phyloP scores from a whole-genome alignment of 2,888 invertebrate species.

The Volucella zonaria region DNA sequence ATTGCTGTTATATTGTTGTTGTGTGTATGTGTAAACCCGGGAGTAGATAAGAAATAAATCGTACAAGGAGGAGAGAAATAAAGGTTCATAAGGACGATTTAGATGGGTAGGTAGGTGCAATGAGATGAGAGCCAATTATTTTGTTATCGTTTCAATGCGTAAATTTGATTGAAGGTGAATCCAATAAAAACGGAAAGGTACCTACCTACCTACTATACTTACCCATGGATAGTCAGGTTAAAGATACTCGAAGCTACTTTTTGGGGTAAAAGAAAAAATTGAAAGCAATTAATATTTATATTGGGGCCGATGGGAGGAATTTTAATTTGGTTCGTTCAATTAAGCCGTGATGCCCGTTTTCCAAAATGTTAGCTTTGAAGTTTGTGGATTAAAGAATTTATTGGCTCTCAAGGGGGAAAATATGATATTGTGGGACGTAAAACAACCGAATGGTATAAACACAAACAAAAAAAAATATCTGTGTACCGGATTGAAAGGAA shows the following conservation, averaged over 20 bases:
- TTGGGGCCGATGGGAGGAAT: not conserved
- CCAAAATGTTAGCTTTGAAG: conserved; percentile 28
- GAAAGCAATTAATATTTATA: conserved; percentile 42
- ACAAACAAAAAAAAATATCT: no score
- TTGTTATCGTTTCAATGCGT: conserved; percentile 69
- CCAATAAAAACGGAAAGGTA: conserved; percentile 46
- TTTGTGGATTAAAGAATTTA: conserved; percentile 26
- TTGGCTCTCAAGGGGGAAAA: conserved; percentile 5
- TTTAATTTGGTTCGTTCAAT: conserved; percentile 18
- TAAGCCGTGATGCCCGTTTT: not conserved
- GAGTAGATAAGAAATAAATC: conserved; percentile 60
- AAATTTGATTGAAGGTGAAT: conserved; percentile 72
- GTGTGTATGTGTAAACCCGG: conserved; percentile 38
- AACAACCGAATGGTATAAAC: no score
- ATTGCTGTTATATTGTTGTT: conserved; percentile 14
- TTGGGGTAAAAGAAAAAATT: conserved; percentile 5
- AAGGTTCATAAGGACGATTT: conserved; percentile 1
- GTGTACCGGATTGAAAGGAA: no score
- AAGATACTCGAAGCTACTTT: not conserved
- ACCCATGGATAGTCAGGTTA: not conserved
- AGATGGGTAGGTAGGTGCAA: not conserved
- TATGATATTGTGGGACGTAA: not conserved
- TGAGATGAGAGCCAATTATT: conserved; percentile 58
- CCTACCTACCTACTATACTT: no score
- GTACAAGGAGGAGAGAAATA: conserved; percentile 27